Conservation (phyloP, 2,888 invertebrate species). For the Drosophila falleni region DNA sequence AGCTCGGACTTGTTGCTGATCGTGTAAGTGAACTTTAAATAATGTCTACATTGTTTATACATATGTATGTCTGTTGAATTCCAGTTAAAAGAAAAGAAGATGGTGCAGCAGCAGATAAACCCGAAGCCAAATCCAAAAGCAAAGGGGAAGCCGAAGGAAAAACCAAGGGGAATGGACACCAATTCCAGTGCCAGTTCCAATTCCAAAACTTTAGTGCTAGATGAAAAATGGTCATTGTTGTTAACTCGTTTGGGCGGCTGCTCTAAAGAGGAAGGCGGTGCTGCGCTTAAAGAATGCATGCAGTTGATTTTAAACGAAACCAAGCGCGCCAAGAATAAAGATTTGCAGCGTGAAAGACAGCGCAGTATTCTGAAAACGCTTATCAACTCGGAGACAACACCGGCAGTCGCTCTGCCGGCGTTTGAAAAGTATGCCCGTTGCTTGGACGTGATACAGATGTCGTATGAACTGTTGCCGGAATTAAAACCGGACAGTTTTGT, state of each 20-base stretch:
- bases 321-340: conserved; percentile 86
- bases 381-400: conserved; percentile 88
- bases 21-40: conserved; percentile 63
- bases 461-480: conserved; percentile 88
- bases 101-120: background rate
- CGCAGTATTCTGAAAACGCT: conserved; percentile 89
- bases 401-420: conserved; percentile 88
- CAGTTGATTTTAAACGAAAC: conserved; percentile 91
- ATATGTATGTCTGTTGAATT: background rate
- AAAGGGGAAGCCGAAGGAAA: conserved; percentile 10
- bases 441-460: conserved; percentile 91
- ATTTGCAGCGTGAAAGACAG: conserved; percentile 87
- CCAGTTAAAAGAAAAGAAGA: background rate
- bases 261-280: conserved; percentile 83
- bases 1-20: conserved; percentile 89
- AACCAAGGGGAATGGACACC: background rate
- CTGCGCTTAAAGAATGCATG: conserved; percentile 90
- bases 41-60: background rate
- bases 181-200: background rate
- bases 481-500: conserved; percentile 87
- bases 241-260: conserved; percentile 73
- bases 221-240: conserved; percentile 88
- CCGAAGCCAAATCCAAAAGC: background rate
- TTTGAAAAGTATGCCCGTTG: conserved; percentile 92
- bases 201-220: conserved; percentile 85